Evolutionary conservation across 2,113 vertebrate genomes (phyloP), one percentile per base, ranked within the genome.

Genomic region (Thamnophis sirtalis): DNA sequence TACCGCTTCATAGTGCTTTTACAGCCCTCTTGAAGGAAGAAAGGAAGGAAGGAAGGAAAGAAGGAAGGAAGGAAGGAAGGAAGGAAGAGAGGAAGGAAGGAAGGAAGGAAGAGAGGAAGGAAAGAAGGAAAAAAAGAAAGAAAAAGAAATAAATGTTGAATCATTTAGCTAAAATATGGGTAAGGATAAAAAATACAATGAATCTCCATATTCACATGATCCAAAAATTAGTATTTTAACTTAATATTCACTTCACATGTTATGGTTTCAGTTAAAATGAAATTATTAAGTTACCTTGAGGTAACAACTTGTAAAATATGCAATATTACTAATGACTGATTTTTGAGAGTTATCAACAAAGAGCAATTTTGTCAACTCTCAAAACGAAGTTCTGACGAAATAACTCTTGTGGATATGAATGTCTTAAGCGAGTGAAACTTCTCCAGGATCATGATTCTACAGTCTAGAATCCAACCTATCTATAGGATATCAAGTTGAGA

Each of bases 181-280:
- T 89, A 89, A 86, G 54, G 11, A 4, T 58, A 86, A 94, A 68
- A 58, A 89, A 33, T 88, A 86, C 68, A 96, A 94, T 91, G 91
- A 95, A 96, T 92, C 89, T 92, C 53, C 73, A 91, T 89, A n/a
- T 92, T 88, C 91, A 94, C 53, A 21, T 92, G 87, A 95, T 89
- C 93, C 91, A 49, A 17, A 92, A 97, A 96, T 93, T 95, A 92
- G 89, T 92, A 96, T 96, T 97, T 97, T 95, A 89, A 94, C 94
- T 96, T 96, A 92, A 96, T 95, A 92, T 95, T 97, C 96, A 94
- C 93, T 96, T 96, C 90, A 94, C 11, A 4, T 95, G 94, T 91
- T 94, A 84, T 85, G 80, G 95, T 96, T 97, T 95, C 93, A 95
- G 90, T 48, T 90, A 89, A 96, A 95, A 96, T 93, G n/a, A 91